Evolutionary conservation across 2,888 invertebrate species (phyloP).

Genomic region (Lepidocyrtinus sp.): DNA sequence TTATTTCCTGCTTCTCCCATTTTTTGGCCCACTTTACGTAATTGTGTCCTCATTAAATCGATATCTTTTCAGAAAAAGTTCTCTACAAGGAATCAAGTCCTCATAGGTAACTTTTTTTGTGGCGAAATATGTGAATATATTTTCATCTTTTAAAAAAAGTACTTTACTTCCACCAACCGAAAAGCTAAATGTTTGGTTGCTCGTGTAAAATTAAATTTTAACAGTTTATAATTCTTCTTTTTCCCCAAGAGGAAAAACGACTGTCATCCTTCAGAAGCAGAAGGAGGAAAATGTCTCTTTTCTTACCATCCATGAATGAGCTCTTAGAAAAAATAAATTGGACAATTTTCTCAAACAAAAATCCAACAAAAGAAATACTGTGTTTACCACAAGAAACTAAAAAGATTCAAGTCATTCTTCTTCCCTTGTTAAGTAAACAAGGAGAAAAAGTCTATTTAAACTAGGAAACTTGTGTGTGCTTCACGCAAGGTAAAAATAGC

Average conservation of each 20-base stretch:
- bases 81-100: conserved; percentile 26
- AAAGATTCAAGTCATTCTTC: conserved; percentile 49
- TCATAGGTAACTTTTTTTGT: too few species aligned
- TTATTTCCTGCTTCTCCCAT: conserved; percentile 37
- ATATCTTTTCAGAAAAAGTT: conserved; percentile 21
- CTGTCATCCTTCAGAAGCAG: conserved; percentile 58
- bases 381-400: conserved; percentile 47
- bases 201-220: conserved; percentile 58
- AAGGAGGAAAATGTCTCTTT: conserved; percentile 56
- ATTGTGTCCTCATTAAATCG: conserved; percentile 51
- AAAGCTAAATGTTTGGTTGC: conserved; percentile 41
- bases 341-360: conserved; percentile 52
- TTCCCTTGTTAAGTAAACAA: conserved; percentile 31
- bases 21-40: conserved; percentile 27
- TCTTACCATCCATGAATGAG: conserved; percentile 37
- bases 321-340: conserved; percentile 42
- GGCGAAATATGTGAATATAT: too few species aligned
- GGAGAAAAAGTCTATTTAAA: conserved; percentile 10
- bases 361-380: conserved; percentile 58
- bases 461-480: too few species aligned
- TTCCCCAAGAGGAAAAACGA: conserved; percentile 33
- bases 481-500: neutral
- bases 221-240: conserved; percentile 42
- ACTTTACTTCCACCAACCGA: neutral
- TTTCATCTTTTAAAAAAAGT: neutral